These are phyloP conservation scores for Hoplostethus atlanticus DNA, from an alignment of 2,797 vertebrate genomes.

Conservation along the genomic window DNA sequence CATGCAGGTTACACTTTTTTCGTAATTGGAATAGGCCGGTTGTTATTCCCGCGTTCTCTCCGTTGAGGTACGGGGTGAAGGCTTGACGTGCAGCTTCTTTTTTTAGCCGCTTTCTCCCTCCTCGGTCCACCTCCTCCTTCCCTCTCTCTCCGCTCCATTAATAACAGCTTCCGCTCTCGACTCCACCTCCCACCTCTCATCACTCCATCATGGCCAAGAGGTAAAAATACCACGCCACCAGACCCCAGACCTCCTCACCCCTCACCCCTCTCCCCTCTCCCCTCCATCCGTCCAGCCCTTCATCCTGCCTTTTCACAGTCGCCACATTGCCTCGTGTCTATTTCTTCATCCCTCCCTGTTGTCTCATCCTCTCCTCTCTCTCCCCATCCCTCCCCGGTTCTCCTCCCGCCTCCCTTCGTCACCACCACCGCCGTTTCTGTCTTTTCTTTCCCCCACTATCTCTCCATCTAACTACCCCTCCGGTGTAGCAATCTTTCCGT, in stretches of 20 bases:
- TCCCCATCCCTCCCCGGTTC: background rate
- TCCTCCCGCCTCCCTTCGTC: background rate
- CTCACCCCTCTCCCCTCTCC: background rate
- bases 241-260: conserved; percentile 13
- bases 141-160: conserved; percentile 52
- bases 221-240: conserved; percentile 59
- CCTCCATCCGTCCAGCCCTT: conserved; percentile 9
- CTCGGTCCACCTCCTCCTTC: conserved; percentile 26
- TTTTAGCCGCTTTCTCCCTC: conserved; percentile 43
- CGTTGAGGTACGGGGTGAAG: conserved; percentile 11
- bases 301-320: conserved; percentile 22
- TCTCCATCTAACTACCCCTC: conserved; percentile 44
- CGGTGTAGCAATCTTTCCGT: conserved; percentile 46
- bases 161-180: conserved; percentile 59
- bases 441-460: conserved; percentile 35
- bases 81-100: conserved; percentile 48
- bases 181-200: conserved; percentile 51
- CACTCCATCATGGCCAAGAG: conserved; percentile 56
- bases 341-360: conserved; percentile 21
- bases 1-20: conserved; percentile 24
- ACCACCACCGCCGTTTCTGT: conserved; percentile 24
- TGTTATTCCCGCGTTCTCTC: conserved; percentile 31
- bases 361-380: background rate
- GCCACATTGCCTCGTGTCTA: conserved; percentile 46
- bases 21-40: conserved; percentile 13